A percentile compares a stretch with the other conserved stretches of the same genome.
phyloP scores from a whole-genome alignment of 2,888 invertebrate genomes.

The Heliconius aoede region DNA sequence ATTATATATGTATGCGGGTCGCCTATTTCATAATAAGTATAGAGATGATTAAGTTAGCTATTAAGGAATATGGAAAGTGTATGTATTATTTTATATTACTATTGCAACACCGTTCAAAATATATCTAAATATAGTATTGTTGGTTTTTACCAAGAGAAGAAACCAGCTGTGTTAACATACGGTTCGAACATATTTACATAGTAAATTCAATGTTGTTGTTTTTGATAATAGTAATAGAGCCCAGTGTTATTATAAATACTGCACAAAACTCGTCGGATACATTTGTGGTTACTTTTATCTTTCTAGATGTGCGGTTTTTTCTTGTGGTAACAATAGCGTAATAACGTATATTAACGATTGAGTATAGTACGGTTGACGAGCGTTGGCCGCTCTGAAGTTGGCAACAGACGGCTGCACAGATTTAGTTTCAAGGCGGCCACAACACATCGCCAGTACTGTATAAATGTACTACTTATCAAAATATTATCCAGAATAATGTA shows the following conservation, averaged over 20 bases:
- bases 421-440: too few species aligned
- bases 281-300: too few species aligned
- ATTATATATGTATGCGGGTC: too few species aligned
- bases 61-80: constrained; percentile 6
- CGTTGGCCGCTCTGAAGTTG: too few species aligned
- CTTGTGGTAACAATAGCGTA: too few species aligned
- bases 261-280: too few species aligned
- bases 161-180: constrained; percentile 2
- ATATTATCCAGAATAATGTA: not conserved
- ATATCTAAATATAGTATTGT: not conserved
- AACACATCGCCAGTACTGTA: too few species aligned
- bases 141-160: not conserved
- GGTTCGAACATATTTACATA: not conserved
- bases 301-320: too few species aligned
- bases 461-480: too few species aligned
- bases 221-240: not conserved
- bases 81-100: not conserved
- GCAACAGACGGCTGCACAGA: too few species aligned
- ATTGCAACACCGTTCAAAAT: not conserved
- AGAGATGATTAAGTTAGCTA: not conserved
- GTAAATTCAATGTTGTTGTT: not conserved
- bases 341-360: too few species aligned
- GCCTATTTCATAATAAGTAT: not conserved
- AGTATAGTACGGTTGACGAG: too few species aligned
- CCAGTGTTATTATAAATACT: not conserved